Conservation (phyloP, 2,113 vertebrate species). For the Pseudorasbora parva region DNA sequence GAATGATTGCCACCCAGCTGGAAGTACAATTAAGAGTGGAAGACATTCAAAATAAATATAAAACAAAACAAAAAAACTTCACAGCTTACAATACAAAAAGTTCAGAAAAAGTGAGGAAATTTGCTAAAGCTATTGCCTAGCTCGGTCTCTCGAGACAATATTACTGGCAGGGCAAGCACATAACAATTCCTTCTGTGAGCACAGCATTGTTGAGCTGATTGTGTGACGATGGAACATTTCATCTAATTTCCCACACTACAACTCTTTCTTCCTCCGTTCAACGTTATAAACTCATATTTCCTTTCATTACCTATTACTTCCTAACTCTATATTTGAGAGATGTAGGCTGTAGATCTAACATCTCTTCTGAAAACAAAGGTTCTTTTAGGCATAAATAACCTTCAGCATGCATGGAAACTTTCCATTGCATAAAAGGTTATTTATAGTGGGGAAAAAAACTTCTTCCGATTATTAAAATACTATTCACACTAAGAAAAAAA, state of each 20-base stretch:
- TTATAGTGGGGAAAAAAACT: background rate
- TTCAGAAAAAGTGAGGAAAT: conserved; percentile 44
- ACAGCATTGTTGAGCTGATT: background rate
- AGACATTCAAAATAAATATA: conserved; percentile 39
- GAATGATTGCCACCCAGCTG: conserved; percentile 37
- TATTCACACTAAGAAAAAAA: background rate
- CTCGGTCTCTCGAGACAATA: conserved; percentile 30
- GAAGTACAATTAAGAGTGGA: conserved; percentile 52
- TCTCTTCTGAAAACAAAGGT: background rate
- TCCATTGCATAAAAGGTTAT: background rate
- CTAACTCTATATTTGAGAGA: background rate
- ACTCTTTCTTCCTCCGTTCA: background rate
- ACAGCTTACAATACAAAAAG: conserved; percentile 44
- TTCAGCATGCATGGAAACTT: background rate
- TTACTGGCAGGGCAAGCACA: conserved; percentile 17
- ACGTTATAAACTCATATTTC: conserved; percentile 22
- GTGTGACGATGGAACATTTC: conserved; percentile 17
- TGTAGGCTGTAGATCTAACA: background rate
- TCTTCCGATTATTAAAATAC: background rate
- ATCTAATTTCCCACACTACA: conserved; percentile 34
- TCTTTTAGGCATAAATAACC: background rate
- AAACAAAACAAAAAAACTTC: conserved; percentile 36
- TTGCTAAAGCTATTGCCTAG: conserved; percentile 16
- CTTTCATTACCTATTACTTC: background rate
- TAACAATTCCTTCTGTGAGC: conserved; percentile 26